These are phyloP conservation scores for Amphipoea oculea DNA, from an alignment of 2,888 invertebrate species.

Conservation along the genomic window DNA sequence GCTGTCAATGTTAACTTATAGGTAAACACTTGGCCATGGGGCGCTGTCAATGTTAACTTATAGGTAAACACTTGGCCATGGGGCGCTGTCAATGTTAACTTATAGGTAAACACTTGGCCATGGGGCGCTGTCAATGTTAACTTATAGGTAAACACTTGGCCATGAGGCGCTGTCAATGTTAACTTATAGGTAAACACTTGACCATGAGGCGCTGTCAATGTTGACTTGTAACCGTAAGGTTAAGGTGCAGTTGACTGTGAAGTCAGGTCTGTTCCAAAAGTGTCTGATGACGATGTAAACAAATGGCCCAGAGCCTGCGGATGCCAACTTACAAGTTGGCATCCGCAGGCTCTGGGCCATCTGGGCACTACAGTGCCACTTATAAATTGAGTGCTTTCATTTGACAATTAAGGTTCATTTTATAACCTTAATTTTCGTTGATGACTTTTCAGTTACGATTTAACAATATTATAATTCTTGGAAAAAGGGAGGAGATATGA, in stretches of 20 bases:
- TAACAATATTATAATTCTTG: neutral
- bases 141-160: too few relatives aligned
- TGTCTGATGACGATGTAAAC: neutral
- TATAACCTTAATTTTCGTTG: neutral
- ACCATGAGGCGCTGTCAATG: neutral
- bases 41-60: too few relatives aligned
- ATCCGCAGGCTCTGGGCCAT: too few relatives aligned
- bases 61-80: neutral
- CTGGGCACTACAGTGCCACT: neutral
- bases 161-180: neutral
- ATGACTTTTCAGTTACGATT: neutral
- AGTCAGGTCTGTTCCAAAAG: neutral
- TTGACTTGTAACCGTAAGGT: too few relatives aligned
- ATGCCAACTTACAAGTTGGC: too few relatives aligned
- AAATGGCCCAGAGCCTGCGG: too few relatives aligned
- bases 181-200: too few relatives aligned
- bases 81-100: too few relatives aligned
- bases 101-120: neutral
- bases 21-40: neutral
- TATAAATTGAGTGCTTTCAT: neutral
- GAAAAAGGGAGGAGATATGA: too few relatives aligned
- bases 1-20: too few relatives aligned
- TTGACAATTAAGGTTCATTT: neutral
- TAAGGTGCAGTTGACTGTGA: neutral
- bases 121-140: too few relatives aligned